Evolutionary conservation across 53 echinoderm and acorn worm species (phyloP), one percentile per base, ranked within the genome.

Genomic region (Hippasteria phrygiana): DNA sequence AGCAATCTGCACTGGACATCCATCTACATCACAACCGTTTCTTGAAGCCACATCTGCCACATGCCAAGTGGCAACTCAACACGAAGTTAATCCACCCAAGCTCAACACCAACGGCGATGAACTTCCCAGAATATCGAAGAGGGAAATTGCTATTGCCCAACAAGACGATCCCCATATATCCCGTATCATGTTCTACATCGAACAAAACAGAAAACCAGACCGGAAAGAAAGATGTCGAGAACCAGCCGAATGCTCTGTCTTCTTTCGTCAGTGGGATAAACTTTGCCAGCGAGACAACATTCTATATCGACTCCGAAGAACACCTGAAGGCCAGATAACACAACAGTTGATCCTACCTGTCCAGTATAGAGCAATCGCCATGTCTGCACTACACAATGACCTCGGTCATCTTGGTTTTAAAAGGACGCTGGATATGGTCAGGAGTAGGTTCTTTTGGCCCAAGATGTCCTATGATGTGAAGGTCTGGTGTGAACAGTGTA

Each of bases 381-480:
- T 75, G 75, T 75, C 75, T 47, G 75, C 75, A 28, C 51, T 89
- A 22, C 90, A 89, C 38, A 54, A 89, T 35, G 72, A 89, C 55
- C 43, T 50, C 4, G 90, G 90, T 17, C 90, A 89, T 71, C 62
- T 77, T 1, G 90, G 90, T 3, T 66, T 38, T 42, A 81, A 89
- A 46, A 64, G 80, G 16, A 89, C 90, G 20, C 37, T 89, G 24
- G 80, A 80, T 69, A 69, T 77, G 54, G 62, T 80, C 13, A 43
- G 90, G 22, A 45, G 50, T 48, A 29, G 90, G 37, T 89, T 89
- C 62, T 80, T 43, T 70, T 89, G 90, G 90, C 80, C 80, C 39
- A 66, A 51, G 48, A 89, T 89, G 81, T 51, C 80, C 18, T 1
- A 29, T 10, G 69, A 80, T 71, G 62, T 89, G 13, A 77, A 89